Evolutionary conservation across 2,113 vertebrate species (phyloP).

Genomic region (Myotis davidii): DNA sequence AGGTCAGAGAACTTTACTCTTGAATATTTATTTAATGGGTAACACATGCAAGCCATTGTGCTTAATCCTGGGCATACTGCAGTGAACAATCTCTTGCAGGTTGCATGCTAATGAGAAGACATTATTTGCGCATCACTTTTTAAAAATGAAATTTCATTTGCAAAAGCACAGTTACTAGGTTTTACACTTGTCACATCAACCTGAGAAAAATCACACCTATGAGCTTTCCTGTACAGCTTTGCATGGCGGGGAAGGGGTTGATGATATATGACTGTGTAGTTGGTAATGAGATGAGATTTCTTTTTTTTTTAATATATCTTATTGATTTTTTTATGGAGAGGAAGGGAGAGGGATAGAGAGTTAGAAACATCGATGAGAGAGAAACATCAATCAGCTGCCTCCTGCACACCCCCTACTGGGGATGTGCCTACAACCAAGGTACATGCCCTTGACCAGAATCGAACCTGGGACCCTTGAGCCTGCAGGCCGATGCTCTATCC

Average conservation of each 20-base stretch:
- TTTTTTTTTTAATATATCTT: too few species aligned
- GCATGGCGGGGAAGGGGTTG: background rate
- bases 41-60: background rate
- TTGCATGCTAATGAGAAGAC: background rate
- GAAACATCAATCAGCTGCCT: too few species aligned
- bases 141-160: background rate
- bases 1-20: background rate
- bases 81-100: background rate
- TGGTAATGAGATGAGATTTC: background rate
- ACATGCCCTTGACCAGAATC: too few species aligned
- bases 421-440: too few species aligned
- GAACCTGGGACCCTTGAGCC: too few species aligned
- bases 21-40: slow-evolving; percentile 2
- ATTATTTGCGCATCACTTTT: slow-evolving; percentile 15
- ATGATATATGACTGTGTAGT: background rate
- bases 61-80: background rate
- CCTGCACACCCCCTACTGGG: too few species aligned
- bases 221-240: background rate
- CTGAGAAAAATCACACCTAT: background rate
- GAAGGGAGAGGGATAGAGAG: too few species aligned
- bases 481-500: too few species aligned
- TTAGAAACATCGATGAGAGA: too few species aligned
- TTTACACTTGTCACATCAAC: background rate
- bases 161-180: background rate
- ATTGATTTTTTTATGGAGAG: too few species aligned